Base-by-base conservation (phyloP, 2,797 vertebrate genomes). In the Diceros bicornis region DNA sequence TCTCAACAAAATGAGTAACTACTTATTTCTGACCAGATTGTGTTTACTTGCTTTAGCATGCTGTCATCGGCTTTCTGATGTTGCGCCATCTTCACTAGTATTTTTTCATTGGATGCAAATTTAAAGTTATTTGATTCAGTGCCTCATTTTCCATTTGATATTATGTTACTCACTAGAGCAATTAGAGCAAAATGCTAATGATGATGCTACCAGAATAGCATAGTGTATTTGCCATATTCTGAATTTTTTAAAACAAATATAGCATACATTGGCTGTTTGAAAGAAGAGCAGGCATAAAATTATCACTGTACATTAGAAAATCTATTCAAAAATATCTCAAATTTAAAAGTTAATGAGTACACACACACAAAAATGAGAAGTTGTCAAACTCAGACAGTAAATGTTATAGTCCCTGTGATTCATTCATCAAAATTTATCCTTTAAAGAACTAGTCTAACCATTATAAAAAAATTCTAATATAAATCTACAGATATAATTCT, bases 171-270 rank as follows among this genome's bases (percentile, higher is more conserved):
- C 66, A 82, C 17, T 83, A 83, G 25, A 97, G 66, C 12, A 96
- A 77, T 90, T 85, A 96, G 21, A 97, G 37, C 32, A 93, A 71
- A 34, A 89, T 93, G 75, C 41, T 92, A 95, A 89, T 93, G 52
- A 87, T 66, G 74, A 55, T 72, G 71, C 50, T 34, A 68, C 29
- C n/a, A 57, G 61, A 90, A 81, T 72, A 92, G 21, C 50, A 62
- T 27, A 44, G 37, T 37, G 10, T 90, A 84, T 88, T 96, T 90
- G 32, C 64, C 44, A 96, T 25, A 83, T 68, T 77, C 55, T 83
- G 78, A 4, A n/a, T 77, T 91, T 59, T 68, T 78, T 59, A 41
- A 81, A 84, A 82, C 23, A 97, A 96, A 50, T 89, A 72, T 21
- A 69, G 62, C 94, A 59, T 44, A 47, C 64, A 41, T 72, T 44